Conservation (phyloP, 2,888 invertebrate species). For the Macrosoma leucophasiata region DNA sequence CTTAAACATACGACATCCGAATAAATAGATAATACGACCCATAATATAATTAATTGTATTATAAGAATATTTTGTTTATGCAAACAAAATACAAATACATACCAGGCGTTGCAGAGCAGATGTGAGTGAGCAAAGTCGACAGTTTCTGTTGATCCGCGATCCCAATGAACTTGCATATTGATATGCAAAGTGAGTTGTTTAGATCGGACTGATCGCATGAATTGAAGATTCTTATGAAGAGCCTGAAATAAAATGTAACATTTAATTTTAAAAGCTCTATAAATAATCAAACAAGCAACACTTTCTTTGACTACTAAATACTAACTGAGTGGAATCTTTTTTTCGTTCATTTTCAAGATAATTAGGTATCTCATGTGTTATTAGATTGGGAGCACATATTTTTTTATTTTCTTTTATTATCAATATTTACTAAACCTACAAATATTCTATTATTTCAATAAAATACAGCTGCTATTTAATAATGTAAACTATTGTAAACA, state of each 20-base stretch:
- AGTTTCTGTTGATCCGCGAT: conserved; percentile 59
- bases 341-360: neutral
- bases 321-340: no score
- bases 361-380: neutral
- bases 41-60: neutral
- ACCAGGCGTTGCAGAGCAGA: conserved; percentile 55
- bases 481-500: conserved; percentile 30
- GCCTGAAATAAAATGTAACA: conserved; percentile 32
- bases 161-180: conserved; percentile 63
- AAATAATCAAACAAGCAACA: neutral
- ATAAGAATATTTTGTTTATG: neutral
- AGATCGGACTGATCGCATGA: conserved; percentile 56
- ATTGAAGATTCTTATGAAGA: conserved; percentile 64
- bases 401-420: neutral
- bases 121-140: conserved; percentile 46
- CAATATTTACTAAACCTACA: no score
- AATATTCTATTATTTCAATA: neutral
- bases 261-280: neutral
- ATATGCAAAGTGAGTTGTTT: conserved; percentile 52
- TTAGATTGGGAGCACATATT: neutral
- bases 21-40: neutral
- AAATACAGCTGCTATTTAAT: no score
- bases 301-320: no score
- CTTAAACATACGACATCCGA: no score
- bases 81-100: conserved; percentile 16